These are phyloP conservation scores for Incurvaria masculella DNA, from an alignment of 2,888 invertebrate species.

Conservation along the genomic window DNA sequence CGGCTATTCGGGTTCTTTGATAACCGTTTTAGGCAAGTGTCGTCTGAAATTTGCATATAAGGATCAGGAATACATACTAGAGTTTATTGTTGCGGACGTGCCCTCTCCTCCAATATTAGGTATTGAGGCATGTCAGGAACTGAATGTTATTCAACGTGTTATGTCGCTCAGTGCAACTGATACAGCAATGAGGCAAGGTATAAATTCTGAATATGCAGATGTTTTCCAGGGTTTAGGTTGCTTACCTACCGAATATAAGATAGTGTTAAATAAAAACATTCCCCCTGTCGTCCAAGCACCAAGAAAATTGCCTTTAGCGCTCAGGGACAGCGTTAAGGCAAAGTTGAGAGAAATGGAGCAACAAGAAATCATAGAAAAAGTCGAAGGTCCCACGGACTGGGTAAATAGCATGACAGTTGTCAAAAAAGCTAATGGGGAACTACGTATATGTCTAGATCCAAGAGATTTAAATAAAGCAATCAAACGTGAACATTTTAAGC, in stretches of 20 bases:
- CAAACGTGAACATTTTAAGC: slow-evolving; percentile 12
- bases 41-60: slow-evolving; percentile 1
- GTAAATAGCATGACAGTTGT: slow-evolving; percentile 19
- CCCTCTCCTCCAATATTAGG: background rate
- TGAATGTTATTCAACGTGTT: slow-evolving; percentile 13
- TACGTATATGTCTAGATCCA: slow-evolving; percentile 13
- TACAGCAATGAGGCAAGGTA: background rate
- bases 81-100: background rate
- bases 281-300: slow-evolving; percentile 14
- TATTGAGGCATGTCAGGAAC: slow-evolving; percentile 10
- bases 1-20: background rate
- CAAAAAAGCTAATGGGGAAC: slow-evolving; percentile 13
- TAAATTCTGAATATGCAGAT: slow-evolving; percentile 10
- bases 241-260: slow-evolving; percentile 12
- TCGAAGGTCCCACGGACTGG: slow-evolving; percentile 15
- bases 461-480: slow-evolving; percentile 11
- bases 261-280: slow-evolving; percentile 7
- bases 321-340: slow-evolving; percentile 6
- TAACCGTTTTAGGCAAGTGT: slow-evolving; percentile 4
- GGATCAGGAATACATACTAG: slow-evolving; percentile 1
- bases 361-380: slow-evolving; percentile 10
- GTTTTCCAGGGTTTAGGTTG: slow-evolving; percentile 12
- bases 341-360: slow-evolving; percentile 9
- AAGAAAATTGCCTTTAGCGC: slow-evolving; percentile 6
- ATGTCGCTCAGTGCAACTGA: background rate